Percentiles rank a stretch among this genome's conserved stretches.
These are phyloP conservation scores for Sphecodes monilicornis DNA, from an alignment of 2,888 invertebrate genomes.

Conservation along the genomic window DNA sequence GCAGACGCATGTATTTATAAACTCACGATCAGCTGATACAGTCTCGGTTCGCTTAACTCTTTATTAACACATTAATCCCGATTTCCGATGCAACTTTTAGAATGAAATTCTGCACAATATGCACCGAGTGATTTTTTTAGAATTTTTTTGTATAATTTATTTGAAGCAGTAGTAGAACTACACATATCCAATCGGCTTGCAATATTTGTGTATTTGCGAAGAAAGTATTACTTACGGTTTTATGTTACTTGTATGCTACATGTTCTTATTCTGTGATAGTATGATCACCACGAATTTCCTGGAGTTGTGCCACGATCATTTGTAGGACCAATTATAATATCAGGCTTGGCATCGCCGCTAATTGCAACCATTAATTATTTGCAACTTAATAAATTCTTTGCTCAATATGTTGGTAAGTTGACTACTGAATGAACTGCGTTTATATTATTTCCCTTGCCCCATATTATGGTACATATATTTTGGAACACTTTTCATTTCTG, in stretches of 20 bases:
- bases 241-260: conserved; percentile 36
- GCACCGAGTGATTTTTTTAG: not conserved
- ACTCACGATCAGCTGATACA: conserved; percentile 75
- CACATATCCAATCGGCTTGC: not conserved
- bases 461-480: not conserved
- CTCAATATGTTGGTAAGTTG: conserved; percentile 93
- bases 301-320: conserved; percentile 99
- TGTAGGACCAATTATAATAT: conserved; percentile 94
- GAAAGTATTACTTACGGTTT: not conserved
- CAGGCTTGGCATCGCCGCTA: conserved; percentile 91
- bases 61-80: conserved; percentile 31
- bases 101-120: not conserved
- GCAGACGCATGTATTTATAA: conserved; percentile 76
- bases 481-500: not conserved
- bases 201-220: not conserved
- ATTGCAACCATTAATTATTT: conserved; percentile 88
- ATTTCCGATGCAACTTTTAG: not conserved
- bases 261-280: conserved; percentile 87
- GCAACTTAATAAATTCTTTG: conserved; percentile 92
- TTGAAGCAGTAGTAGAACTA: not conserved
- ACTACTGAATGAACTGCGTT: conserved; percentile 34
- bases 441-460: not conserved
- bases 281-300: conserved; percentile 99
- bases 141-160: not conserved
- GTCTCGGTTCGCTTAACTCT: conserved; percentile 25